A percentile compares a stretch with the other conserved stretches of the same genome.
Evolutionary conservation across 1,140 invertebrate species (phyloP).

Genomic region (Musca domestica): DNA sequence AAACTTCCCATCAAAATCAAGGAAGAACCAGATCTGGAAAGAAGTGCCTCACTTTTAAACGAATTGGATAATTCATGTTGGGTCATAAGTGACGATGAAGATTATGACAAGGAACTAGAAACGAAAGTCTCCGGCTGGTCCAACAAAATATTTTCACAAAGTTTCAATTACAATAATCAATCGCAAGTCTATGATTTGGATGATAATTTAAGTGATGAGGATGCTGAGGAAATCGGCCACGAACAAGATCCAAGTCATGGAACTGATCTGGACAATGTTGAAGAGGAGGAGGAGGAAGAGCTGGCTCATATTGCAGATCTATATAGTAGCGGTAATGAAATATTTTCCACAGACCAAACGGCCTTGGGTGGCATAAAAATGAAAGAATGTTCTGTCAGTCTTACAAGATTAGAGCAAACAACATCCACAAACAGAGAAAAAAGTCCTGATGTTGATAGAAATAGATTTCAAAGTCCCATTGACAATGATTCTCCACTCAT

Average conservation of each 20-base stretch:
- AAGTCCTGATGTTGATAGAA: not conserved
- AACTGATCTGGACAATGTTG: conserved; percentile 22
- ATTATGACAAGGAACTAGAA: conserved; percentile 36
- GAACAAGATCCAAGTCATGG: conserved; percentile 1
- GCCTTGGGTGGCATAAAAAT: not conserved
- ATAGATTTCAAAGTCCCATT: not conserved
- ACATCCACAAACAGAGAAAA: not conserved
- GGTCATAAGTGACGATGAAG: conserved; percentile 24
- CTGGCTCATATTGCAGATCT: not conserved
- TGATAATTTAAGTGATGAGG: conserved; percentile 9
- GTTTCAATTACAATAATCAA: not conserved
- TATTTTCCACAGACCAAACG: not conserved
- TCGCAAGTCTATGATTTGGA: conserved; percentile 25
- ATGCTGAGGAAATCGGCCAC: not conserved
- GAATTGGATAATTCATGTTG: conserved; percentile 21
- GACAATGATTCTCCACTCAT: not conserved
- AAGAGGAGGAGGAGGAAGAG: conserved; percentile 3
- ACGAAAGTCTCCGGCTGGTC: conserved; percentile 42
- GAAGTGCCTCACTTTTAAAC: not conserved
- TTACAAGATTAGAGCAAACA: not conserved
- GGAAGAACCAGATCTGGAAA: not conserved
- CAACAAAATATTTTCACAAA: conserved; percentile 36
- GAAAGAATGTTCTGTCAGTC: not conserved
- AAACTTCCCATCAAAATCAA: conserved; percentile 1
- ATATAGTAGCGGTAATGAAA: not conserved